Conservation (phyloP, 2,888 invertebrate genomes). For the Latrodectus hesperus region DNA sequence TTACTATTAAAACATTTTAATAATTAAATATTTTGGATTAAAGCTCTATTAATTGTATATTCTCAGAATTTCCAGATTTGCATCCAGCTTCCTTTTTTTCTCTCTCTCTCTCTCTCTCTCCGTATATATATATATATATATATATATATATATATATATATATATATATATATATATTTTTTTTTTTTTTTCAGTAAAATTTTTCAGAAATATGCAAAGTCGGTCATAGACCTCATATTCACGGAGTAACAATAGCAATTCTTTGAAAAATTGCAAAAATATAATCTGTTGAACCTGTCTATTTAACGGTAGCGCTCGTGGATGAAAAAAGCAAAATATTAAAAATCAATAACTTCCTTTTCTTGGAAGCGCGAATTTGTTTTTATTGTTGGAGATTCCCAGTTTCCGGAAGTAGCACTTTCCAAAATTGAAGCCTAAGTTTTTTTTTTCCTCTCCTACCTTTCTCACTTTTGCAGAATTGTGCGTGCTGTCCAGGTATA, state of each 20-base stretch:
- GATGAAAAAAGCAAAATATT: background rate
- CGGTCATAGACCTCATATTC: too few species aligned
- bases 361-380: background rate
- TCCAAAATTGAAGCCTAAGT: constrained; percentile 39
- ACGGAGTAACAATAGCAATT: too few species aligned
- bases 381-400: constrained; percentile 28
- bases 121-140: background rate
- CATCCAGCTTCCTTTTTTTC: too few species aligned
- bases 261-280: background rate
- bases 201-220: too few species aligned
- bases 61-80: too few species aligned
- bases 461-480: background rate
- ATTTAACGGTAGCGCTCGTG: too few species aligned
- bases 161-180: background rate
- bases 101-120: too few species aligned
- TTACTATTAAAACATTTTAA: too few species aligned
- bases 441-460: constrained; percentile 18
- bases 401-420: constrained; percentile 36
- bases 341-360: constrained; percentile 33
- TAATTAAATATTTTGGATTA: too few species aligned
- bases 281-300: background rate
- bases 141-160: background rate
- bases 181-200: too few species aligned
- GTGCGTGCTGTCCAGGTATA: constrained; percentile 23
- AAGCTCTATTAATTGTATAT: too few species aligned